Percentiles rank a stretch among this genome's conserved stretches.
phyloP scores from a whole-genome alignment of 1,140 invertebrate genomes.

The Cotesia typhae region DNA sequence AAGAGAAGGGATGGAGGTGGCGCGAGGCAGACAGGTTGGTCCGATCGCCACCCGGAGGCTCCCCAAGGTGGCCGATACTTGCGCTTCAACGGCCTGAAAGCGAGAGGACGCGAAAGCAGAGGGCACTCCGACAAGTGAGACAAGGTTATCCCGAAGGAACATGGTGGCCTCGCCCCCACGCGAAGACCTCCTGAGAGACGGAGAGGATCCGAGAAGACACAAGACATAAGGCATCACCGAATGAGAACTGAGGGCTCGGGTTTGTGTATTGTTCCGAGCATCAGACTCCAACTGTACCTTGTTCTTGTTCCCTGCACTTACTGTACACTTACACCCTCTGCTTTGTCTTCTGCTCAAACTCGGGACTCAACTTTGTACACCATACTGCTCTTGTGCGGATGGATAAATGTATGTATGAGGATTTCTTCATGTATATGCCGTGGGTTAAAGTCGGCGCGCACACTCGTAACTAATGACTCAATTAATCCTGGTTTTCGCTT shows the following conservation, averaged over 20 bases:
- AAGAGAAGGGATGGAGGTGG: constrained; percentile 48
- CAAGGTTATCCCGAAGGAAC: constrained; percentile 50
- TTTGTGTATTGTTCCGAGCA: background rate
- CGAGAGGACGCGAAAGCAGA: constrained; percentile 36
- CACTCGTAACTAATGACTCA: constrained; percentile 45
- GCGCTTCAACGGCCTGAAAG: constrained; percentile 37
- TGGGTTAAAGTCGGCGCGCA: constrained; percentile 17
- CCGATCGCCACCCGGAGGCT: constrained; percentile 62
- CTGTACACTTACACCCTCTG: background rate
- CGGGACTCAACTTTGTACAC: background rate
- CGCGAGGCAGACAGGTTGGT: constrained; percentile 59
- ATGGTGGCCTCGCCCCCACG: constrained; percentile 66
- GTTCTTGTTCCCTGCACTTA: background rate
- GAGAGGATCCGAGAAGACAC: constrained; percentile 44
- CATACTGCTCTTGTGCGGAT: background rate
- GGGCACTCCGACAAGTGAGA: constrained; percentile 23
- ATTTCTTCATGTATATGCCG: constrained; percentile 1
- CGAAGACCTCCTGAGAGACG: constrained; percentile 51
- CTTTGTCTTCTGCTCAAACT: background rate
- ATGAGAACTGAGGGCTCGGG: constrained; percentile 13
- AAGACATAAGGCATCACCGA: constrained; percentile 23
- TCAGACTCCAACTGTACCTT: too few species aligned
- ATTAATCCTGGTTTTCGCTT: constrained; percentile 44
- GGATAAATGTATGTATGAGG: too few species aligned
- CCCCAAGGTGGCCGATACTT: constrained; percentile 60